phyloP scores from a whole-genome alignment of 1,140 invertebrate species.

The Macrobrachium rosenbergii region DNA sequence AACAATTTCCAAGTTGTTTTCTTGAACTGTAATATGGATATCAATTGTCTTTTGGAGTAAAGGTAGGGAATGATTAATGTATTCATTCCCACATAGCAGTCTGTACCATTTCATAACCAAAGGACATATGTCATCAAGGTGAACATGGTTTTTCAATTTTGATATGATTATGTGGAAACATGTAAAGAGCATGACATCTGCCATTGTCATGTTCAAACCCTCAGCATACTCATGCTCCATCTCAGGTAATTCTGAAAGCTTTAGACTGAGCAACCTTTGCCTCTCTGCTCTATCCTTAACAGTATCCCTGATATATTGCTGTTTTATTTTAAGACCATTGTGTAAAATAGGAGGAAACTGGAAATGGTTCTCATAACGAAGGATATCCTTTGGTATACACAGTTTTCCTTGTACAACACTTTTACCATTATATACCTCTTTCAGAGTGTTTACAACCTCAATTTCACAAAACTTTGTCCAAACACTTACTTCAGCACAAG shows the following conservation, averaged over 20 bases:
- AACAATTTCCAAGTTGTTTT: conserved; percentile 20
- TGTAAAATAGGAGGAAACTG: conserved; percentile 87
- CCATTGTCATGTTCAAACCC: conserved; percentile 84
- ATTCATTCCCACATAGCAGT: conserved; percentile 3
- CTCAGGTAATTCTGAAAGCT: conserved; percentile 53
- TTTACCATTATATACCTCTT: conserved; percentile 58
- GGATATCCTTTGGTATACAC: conserved; percentile 76
- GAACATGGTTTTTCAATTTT: conserved; percentile 11
- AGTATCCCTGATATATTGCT: conserved; percentile 68
- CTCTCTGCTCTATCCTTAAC: conserved; percentile 67
- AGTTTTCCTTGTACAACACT: conserved; percentile 24
- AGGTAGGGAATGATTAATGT: conserved; percentile 28
- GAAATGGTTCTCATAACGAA: conserved; percentile 88
- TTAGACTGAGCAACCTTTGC: conserved; percentile 49
- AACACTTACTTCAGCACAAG: conserved; percentile 86
- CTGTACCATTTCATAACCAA: conserved; percentile 54
- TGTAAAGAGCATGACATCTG: conserved; percentile 69
- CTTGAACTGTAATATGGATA: neutral
- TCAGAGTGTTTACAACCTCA: conserved; percentile 78
- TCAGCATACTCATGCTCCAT: conserved; percentile 82
- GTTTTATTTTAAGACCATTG: conserved; percentile 85
- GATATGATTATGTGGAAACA: conserved; percentile 47
- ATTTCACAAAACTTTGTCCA: conserved; percentile 96
- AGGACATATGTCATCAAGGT: conserved; percentile 36
- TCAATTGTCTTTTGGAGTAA: conserved; percentile 21